Percentiles rank a stretch among this genome's conserved stretches.
Conservation (phyloP, 2,113 vertebrate genomes). For the Sterna hirundo region DNA sequence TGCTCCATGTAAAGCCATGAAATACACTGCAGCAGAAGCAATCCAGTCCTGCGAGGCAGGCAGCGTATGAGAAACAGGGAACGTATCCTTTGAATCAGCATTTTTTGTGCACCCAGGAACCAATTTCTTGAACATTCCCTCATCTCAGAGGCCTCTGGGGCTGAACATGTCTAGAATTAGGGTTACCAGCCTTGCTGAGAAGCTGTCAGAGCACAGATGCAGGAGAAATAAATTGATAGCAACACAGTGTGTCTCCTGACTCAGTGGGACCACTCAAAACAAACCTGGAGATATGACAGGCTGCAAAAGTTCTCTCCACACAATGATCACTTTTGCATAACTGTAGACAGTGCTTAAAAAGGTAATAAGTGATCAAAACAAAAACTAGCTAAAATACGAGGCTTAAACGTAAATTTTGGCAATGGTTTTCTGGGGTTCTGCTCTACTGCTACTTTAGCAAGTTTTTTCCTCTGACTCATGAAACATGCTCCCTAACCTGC, state of each 20-base stretch:
- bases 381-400: neutral
- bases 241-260: neutral
- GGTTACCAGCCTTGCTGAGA: neutral
- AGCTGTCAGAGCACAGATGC: neutral
- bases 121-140: neutral
- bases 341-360: neutral
- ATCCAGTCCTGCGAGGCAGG: accelerated
- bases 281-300: neutral
- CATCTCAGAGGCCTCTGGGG: neutral
- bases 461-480: neutral
- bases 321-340: neutral
- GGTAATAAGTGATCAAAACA: neutral
- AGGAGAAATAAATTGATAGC: neutral
- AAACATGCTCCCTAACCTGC: neutral
- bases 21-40: neutral
- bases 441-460: neutral
- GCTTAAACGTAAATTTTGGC: neutral
- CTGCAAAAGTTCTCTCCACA: neutral
- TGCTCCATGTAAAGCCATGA: neutral
- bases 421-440: neutral
- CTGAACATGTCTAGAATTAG: neutral
- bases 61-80: neutral
- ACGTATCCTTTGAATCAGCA: neutral
- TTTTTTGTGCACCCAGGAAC: neutral
- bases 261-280: neutral